A percentile compares a stretch with the other conserved stretches of the same genome.
Conservation (phyloP, 2,888 invertebrate genomes). For the Flabesymbios commensalis region DNA sequence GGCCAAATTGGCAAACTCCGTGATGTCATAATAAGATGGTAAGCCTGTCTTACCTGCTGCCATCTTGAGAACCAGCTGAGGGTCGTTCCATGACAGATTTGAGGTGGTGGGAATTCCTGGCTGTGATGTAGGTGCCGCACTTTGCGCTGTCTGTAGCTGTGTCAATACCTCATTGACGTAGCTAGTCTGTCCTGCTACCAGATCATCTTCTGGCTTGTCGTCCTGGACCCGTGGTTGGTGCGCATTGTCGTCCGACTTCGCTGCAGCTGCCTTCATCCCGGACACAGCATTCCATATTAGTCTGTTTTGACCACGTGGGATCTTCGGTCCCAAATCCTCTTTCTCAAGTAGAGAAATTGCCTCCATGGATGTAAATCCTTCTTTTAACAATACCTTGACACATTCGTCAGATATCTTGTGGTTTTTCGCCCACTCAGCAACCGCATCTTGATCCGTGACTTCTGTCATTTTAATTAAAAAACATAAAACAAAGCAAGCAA, state of each 20-base stretch:
- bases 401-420: neutral
- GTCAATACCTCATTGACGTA: neutral
- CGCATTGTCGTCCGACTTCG: too few species aligned
- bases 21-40: neutral
- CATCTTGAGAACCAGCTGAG: neutral
- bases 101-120: too few species aligned
- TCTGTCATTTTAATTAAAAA: too few species aligned
- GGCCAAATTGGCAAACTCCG: neutral
- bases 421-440: neutral
- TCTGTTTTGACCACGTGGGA: neutral
- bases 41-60: neutral
- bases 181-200: neutral
- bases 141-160: neutral
- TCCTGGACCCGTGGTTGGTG: neutral
- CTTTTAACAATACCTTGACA: neutral
- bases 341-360: neutral
- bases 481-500: too few species aligned
- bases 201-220: neutral
- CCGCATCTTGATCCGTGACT: neutral
- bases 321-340: neutral
- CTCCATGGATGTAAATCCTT: neutral
- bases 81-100: neutral
- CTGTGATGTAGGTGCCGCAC: neutral
- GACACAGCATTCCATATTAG: too few species aligned
- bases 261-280: too few species aligned